Conservation (phyloP, 2,888 invertebrate species). For the Leucoma salicis region DNA sequence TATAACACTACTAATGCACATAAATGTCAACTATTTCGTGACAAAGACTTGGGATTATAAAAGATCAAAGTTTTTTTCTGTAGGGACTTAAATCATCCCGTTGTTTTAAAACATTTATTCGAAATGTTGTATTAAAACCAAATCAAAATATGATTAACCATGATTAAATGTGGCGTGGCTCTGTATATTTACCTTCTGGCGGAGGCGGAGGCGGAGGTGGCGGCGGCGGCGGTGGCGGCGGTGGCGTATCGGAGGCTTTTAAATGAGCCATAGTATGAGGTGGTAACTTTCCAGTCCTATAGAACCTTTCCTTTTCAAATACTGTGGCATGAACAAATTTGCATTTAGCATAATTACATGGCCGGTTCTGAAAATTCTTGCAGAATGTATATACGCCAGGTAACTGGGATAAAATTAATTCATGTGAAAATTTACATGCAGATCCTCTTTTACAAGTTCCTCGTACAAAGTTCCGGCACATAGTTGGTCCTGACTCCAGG, state of each 20-base stretch:
- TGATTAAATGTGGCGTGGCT: too few species aligned
- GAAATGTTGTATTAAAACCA: too few species aligned
- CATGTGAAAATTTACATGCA: conserved; percentile 52
- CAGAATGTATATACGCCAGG: conserved; percentile 59
- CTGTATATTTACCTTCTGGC: conserved; percentile 42
- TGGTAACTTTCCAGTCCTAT: conserved; percentile 53
- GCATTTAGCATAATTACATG: conserved; percentile 50
- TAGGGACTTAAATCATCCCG: too few species aligned
- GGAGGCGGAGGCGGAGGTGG: conserved; percentile 29
- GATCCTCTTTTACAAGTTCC: conserved; percentile 53
- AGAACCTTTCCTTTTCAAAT: conserved; percentile 59
- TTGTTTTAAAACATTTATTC: too few species aligned
- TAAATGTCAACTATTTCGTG: too few species aligned
- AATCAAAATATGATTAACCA: too few species aligned
- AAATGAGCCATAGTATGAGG: conserved; percentile 49
- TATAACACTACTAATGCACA: too few species aligned
- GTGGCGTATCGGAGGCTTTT: conserved; percentile 24
- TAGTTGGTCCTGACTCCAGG: conserved; percentile 16
- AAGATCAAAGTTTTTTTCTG: too few species aligned
- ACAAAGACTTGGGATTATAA: too few species aligned
- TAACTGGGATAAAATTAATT: conserved; percentile 50
- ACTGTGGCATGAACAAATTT: conserved; percentile 62
- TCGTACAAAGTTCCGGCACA: conserved; percentile 60
- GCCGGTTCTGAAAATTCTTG: conserved; percentile 54
- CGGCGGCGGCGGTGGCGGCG: conserved; percentile 21